Evolutionary conservation across 2,797 vertebrate species (phyloP), one percentile per base, ranked within the genome.

Genomic region (Apodemus agrarius): DNA sequence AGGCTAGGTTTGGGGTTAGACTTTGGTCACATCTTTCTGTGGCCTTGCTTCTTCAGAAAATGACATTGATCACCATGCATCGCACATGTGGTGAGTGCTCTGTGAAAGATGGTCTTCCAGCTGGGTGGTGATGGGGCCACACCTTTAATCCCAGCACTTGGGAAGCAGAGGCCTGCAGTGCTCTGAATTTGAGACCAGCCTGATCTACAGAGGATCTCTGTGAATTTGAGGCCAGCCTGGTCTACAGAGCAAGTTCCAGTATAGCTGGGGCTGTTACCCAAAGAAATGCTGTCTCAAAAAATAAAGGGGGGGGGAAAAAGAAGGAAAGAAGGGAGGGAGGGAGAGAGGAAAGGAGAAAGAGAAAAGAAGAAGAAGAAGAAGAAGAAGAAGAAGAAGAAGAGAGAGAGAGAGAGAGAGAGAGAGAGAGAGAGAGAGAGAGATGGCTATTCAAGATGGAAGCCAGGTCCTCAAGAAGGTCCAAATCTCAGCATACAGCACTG

Each of bases 11-110:
- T 59, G 6, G 37, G 46, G 57, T 72, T 57, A 95, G 34, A 75
- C 34, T 80, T 78, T 5, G 11, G 52, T 65, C 21, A 65, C 76
- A 46, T 78, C 83, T 85, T 65, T 22, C 82, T 72, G 54, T 83
- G 80, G 89, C 49, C 75, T 40, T 78, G 80, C 89, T 52, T 65
- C 37, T 49, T 83, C 74, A 67, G 75, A 80, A 95, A 95, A 72
- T 13, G 54, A 16, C 63, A 26, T 76, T 65, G 63, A 81, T n/a
- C n/a, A 34, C 24, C 3, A 29, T 57, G 91, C 63, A 46, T 72
- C 49, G 69, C 37, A 52, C 0, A 5, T 26, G 37, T 0, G 19
- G 54, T 65, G 17, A 96, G 34, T 46, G 17, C 34, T 90, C 89
- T n/a, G 11, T 37, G 57, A 40, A 93, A 84, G 85, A 54, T 3